Evolutionary conservation across 1,140 invertebrate genomes (phyloP).

Genomic region (Propsilocerus akamusi): DNA sequence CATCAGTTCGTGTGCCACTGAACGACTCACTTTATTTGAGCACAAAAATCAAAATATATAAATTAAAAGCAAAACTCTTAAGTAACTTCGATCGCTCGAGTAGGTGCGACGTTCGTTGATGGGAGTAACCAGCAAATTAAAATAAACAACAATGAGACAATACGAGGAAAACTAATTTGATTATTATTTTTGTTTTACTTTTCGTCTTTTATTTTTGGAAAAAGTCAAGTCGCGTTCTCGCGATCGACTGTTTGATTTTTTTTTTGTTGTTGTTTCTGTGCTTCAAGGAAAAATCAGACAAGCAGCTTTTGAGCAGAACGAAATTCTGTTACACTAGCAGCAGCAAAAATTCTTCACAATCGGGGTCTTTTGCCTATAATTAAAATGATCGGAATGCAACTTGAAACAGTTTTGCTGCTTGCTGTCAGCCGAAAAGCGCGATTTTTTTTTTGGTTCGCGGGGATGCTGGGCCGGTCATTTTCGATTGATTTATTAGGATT

Average conservation of each 20-base stretch:
- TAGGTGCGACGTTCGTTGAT: too few relatives aligned
- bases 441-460: too few relatives aligned
- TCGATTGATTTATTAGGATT: too few relatives aligned
- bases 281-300: constrained; percentile 3
- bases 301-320: neutral
- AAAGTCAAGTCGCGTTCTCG: constrained; percentile 1
- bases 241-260: neutral
- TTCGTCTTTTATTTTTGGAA: constrained; percentile 4
- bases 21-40: too few relatives aligned
- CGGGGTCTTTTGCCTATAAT: too few relatives aligned
- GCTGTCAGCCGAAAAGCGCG: neutral
- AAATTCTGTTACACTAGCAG: constrained; percentile 1
- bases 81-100: neutral
- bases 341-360: constrained; percentile 1
- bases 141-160: constrained; percentile 2
- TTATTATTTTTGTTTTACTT: neutral
- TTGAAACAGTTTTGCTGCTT: too few relatives aligned
- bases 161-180: neutral
- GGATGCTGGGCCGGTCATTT: too few relatives aligned
- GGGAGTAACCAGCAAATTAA: too few relatives aligned
- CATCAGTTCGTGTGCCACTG: too few relatives aligned
- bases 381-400: constrained; percentile 2
- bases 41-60: neutral
- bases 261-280: too few relatives aligned
- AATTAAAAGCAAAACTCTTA: neutral